Evolutionary conservation across 2,113 vertebrate genomes (phyloP).

Genomic region (Ophiodon elongatus): DNA sequence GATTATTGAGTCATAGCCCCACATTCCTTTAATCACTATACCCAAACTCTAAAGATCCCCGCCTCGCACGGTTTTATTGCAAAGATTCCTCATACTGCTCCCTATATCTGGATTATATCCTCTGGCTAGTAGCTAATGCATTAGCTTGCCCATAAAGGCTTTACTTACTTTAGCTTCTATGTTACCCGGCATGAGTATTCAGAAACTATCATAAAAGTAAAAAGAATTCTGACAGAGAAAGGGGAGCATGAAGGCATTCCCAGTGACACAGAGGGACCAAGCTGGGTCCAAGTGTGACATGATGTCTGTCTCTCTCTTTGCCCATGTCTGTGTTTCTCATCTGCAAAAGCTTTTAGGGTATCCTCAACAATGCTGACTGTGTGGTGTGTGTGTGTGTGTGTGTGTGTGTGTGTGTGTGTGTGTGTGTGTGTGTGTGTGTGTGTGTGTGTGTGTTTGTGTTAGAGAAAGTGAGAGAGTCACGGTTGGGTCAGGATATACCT

Average conservation of each 20-base stretch:
- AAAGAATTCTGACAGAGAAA: no score
- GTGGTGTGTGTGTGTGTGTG: background rate
- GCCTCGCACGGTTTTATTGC: slow-evolving; percentile 21
- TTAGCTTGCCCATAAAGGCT: slow-evolving; percentile 47
- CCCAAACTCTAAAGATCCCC: slow-evolving; percentile 15
- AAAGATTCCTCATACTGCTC: slow-evolving; percentile 31
- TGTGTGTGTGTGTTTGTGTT: no score
- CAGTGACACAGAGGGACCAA: slow-evolving; percentile 24
- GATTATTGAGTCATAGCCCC: slow-evolving; percentile 43
- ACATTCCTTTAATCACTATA: slow-evolving; percentile 46
- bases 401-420: background rate
- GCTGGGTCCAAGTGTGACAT: slow-evolving; percentile 31
- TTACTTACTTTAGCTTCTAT: slow-evolving; percentile 18
- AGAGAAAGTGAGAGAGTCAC: background rate
- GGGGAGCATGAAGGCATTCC: slow-evolving; percentile 26
- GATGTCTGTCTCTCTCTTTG: background rate
- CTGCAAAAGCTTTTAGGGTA: slow-evolving; percentile 14
- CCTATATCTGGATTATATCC: slow-evolving; percentile 36
- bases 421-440: background rate
- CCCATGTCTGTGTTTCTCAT: slow-evolving; percentile 18
- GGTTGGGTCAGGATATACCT: background rate
- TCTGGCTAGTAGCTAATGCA: slow-evolving; percentile 30
- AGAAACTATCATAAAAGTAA: slow-evolving; percentile 48
- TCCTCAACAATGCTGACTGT: slow-evolving; percentile 4
- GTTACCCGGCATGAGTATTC: slow-evolving; percentile 33